Evolutionary conservation across 2,113 vertebrate species (phyloP), one percentile per base, ranked within the genome.

Genomic region (Cryptotis parvus): DNA sequence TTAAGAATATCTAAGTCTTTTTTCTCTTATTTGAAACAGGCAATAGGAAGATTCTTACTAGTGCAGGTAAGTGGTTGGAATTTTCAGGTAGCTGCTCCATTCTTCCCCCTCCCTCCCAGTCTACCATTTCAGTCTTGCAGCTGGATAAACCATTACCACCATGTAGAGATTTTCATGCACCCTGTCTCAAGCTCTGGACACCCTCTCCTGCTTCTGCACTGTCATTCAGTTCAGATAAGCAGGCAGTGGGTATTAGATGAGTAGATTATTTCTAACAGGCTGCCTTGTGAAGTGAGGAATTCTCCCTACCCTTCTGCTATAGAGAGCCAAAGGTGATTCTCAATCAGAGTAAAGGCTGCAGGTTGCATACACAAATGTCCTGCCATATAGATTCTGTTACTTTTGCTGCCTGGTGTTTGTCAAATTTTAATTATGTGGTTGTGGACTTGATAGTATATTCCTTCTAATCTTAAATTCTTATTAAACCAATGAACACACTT

Each of bases 141-240:
- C 61, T 35, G 37, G 91, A 66, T 58, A 83, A 93, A 91, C 52
- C 55, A 82, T 91, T 88, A 90, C 94, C 91, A 20, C 6, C 9
- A 5, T 22, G 63, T 91, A 84, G 82, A 82, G 88, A 80, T 69
- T 83, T 84, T 76, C 74, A 29, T 22, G 65, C 87, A 18, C 58
- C 81, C 91, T 90, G 20, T 87, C 75, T 91, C 92, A 94, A 80
- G 93, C 95, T 94, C 93, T 94, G 37, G n/a, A n/a, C n/a, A n/a
- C n/a, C n/a, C n/a, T n/a, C n/a, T n/a, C n/a, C n/a, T 94, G 37
- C 70, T 84, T 83, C 87, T 18, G 65, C 61, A 74, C 91, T 4
- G 76, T 82, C 35, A 1, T 68, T 85, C 66, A 78, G 26, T 7
- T 43, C 49, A 55, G 35, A 83, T 90, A 85, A 79, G 35, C 70